Conservation (phyloP, 2,113 vertebrate genomes). For the Rhinopithecus roxellana region DNA sequence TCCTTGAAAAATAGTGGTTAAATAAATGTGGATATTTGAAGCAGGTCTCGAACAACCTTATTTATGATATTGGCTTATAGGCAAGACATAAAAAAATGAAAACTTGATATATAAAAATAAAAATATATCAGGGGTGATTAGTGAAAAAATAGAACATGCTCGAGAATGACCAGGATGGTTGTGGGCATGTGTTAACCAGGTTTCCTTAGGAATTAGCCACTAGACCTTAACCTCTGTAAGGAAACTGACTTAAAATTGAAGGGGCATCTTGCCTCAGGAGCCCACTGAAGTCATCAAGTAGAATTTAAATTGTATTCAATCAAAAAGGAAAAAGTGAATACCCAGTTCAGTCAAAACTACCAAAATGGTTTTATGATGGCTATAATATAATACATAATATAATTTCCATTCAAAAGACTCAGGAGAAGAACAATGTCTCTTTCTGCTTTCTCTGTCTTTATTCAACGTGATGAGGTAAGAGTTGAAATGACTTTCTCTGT, state of each 20-base stretch:
- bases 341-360: not conserved
- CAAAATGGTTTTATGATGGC: not conserved
- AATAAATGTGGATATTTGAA: conserved; percentile 53
- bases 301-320: not conserved
- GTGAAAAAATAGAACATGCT: conserved; percentile 3
- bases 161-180: not conserved
- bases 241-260: not conserved
- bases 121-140: not conserved
- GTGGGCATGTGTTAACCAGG: not conserved
- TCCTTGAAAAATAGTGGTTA: conserved; percentile 48
- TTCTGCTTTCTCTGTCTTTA: not conserved
- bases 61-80: conserved; percentile 22
- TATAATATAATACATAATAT: not conserved
- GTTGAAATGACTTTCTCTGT: not conserved
- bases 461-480: not conserved
- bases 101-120: conserved; percentile 42
- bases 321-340: not conserved
- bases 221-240: not conserved
- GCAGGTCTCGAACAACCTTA: not conserved
- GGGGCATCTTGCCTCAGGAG: not conserved
- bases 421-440: not conserved
- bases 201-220: not conserved
- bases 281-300: not conserved
- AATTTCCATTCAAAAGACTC: not conserved
- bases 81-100: conserved; percentile 6